Evolutionary conservation across 2,113 vertebrate genomes (phyloP), one percentile per base, ranked within the genome.

Genomic region (human (Homo sapiens)): DNA sequence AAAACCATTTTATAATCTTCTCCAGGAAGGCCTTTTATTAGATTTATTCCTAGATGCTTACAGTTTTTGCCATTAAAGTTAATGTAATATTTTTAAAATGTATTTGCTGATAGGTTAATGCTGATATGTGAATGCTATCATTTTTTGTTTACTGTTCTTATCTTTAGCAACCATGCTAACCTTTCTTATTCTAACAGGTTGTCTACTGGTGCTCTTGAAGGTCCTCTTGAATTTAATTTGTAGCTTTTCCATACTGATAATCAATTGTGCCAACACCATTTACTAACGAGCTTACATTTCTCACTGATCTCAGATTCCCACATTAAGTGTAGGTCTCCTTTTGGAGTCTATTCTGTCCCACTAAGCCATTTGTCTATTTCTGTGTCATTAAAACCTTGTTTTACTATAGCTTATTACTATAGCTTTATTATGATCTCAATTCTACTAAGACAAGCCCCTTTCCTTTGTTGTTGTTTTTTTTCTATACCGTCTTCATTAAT

Each of bases 211-310:
- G 22, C 8, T 64, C 45, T 59, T 86, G 35, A 35, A 78, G 20
- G 81, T 68, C 43, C 20, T 48, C 57, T 59, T 93, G 50, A 96
- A 92, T 61, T 72, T 57, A 94, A 92, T 38, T 50, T 92, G 27
- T 55, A 55, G 52, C 52, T 55, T 86, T 93, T 87, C 35, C 66
- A 89, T 84, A 79, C 1, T 91, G 45, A 80, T 68, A 92, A 72
- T 25, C 82, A 52, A 55, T 55, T 55, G 68, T 72, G 22, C 80
- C 13, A 93, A 93, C 25, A 86, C 10, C 18, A 93, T 45, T 93
- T 93, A 80, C 85, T 85, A 59, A 87, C 80, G 45, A 90, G n/a
- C 20, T 92, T 90, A 80, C 35, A 79, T 82, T 94, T 91, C 40
- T 35, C 32, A 75, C 18, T 87, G 82, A 87, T 80, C 35, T 23